These are phyloP conservation scores for Sinelater perroti DNA, from an alignment of 2,888 invertebrate genomes.

Conservation along the genomic window DNA sequence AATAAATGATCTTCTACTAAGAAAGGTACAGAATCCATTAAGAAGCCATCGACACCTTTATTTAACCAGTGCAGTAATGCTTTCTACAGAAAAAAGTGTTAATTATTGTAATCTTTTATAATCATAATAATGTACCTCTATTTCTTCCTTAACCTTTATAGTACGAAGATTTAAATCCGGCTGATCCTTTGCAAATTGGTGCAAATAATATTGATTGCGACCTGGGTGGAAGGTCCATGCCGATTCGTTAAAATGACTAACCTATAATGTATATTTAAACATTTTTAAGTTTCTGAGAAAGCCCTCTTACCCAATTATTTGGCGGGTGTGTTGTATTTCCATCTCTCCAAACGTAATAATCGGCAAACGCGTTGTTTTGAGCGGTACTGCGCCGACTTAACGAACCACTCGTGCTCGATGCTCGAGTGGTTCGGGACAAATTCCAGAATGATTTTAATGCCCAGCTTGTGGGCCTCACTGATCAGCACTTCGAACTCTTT, in stretches of 20 bases:
- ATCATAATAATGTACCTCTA: constrained; percentile 60
- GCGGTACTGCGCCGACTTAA: constrained; percentile 71
- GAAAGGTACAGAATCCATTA: constrained; percentile 76
- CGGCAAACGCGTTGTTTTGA: constrained; percentile 67
- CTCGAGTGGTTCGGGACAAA: constrained; percentile 73
- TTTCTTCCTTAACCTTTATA: constrained; percentile 71
- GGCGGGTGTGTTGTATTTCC: constrained; percentile 70
- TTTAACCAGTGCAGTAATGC: constrained; percentile 82
- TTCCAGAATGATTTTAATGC: constrained; percentile 62
- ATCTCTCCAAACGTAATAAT: constrained; percentile 83
- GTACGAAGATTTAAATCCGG: constrained; percentile 86
- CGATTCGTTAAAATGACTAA: constrained; percentile 49
- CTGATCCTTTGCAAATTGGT: constrained; percentile 77
- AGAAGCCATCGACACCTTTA: constrained; percentile 86
- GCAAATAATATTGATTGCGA: constrained; percentile 73
- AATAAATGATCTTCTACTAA: constrained; percentile 59
- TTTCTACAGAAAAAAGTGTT: constrained; percentile 59
- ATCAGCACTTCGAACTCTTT: constrained; percentile 73
- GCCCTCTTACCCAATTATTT: constrained; percentile 77
- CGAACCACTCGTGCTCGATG: constrained; percentile 83
- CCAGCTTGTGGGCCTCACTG: constrained; percentile 65
- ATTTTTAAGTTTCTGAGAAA: neutral
- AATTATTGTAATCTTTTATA: neutral
- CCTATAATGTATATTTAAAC: constrained; percentile 36
- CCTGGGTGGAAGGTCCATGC: constrained; percentile 48